Evolutionary conservation across 2,113 vertebrate species (phyloP).

Genomic region (Nematolebias whitei): DNA sequence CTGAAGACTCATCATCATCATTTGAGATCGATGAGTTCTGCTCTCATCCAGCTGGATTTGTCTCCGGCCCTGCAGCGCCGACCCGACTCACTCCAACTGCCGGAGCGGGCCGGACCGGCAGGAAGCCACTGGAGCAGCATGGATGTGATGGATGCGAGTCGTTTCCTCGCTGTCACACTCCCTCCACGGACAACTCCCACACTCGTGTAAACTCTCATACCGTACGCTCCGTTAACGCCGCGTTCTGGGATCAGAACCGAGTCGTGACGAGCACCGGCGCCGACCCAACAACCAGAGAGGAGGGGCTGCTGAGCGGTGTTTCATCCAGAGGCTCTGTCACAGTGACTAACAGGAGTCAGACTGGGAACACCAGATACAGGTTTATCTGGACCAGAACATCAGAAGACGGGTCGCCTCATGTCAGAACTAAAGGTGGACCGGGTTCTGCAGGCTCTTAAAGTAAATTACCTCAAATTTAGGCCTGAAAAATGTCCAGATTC

Average conservation of each 20-base stretch:
- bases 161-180: slow-evolving; percentile 37
- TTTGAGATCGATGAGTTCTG: neutral
- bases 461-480: too few relatives aligned
- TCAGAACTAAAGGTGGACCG: too few relatives aligned
- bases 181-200: slow-evolving; percentile 33
- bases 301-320: neutral
- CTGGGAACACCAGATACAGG: neutral
- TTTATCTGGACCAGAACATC: too few relatives aligned
- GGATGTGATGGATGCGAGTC: slow-evolving; percentile 46
- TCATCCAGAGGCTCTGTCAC: neutral
- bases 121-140: slow-evolving; percentile 11
- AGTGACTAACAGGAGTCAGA: neutral
- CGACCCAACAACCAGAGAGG: neutral
- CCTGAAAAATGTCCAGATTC: too few relatives aligned
- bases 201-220: slow-evolving; percentile 10
- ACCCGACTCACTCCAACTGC: too few relatives aligned
- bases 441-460: too few relatives aligned
- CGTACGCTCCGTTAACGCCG: neutral
- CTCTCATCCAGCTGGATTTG: neutral
- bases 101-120: neutral
- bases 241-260: slow-evolving; percentile 10
- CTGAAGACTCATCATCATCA: neutral
- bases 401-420: too few relatives aligned
- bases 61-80: neutral
- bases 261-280: slow-evolving; percentile 24